Base-by-base conservation (phyloP, 2,797 vertebrate genomes). In the Chiroxiphia lanceolata region DNA sequence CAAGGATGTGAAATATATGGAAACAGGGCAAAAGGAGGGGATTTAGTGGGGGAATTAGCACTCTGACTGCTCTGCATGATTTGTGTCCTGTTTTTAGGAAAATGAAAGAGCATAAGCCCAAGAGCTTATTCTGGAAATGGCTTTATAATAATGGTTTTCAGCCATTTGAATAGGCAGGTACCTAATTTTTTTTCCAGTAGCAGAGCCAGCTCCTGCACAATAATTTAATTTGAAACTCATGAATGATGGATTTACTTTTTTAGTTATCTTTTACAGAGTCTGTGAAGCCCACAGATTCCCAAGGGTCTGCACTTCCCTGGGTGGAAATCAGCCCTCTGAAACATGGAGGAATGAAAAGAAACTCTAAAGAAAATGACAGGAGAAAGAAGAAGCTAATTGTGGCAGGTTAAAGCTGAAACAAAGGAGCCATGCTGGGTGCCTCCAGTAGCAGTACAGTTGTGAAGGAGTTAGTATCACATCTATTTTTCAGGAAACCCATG, bases 111-210 rank as follows among this genome's bases (percentile, higher is more conserved):
- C 57, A 42, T 71, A 85, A 95, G 3, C 36, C 48, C 51, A 71
- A 77, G 78, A 91, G n/a, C n/a, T 90, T 90, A 60, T 84, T 79
- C 45, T 89, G 53, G 60, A 92, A 95, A 90, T 45, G 44, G 26
- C 22, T 93, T 87, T 83, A 60, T 45, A 77, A 57, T 67, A 89
- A 68, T 69, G 74, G 9, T 68, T 96, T 93, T 91, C 67, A 89
- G 26, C 36, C 2, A 0, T 78, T 83, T 89, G 71, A 89, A 77
- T 67, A 83, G 48, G 18, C 48, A 93, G 56, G 53, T 93, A 60
- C 42, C 87, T 79, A 48, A 63, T 25, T 33, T 29, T 60, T 87
- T 90, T 94, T 47, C 67, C 64, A 74, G 31, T 47, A 34, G 15
- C 67, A 42, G 38, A 74, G 50, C 61, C 81, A 83, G 36, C 38